Evolutionary conservation across 2,888 invertebrate species (phyloP), one percentile per base, ranked within the genome.

Genomic region (Abscondita cerata): DNA sequence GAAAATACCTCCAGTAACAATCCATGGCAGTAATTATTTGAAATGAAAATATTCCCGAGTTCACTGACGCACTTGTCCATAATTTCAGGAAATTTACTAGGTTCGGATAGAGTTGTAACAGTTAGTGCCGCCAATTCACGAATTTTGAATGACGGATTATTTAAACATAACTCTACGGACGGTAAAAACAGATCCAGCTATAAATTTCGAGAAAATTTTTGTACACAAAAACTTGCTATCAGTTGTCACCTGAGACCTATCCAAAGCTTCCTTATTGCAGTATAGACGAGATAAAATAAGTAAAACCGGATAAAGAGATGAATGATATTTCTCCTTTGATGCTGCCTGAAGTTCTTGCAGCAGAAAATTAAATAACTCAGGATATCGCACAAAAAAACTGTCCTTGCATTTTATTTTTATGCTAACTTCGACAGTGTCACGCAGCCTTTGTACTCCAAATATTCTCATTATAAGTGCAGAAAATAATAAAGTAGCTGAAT

Each of bases 401-500:
- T 89, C 85, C 19, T 90, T 88, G 87, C 92, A 87, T 70, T 84
- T 85, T 79, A 90, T 90, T 50, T 89, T 84, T 12, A 84, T 80
- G 59, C 84, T 84, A 25, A 89, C 76, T 59, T 83, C 81, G n/a
- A 86, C 84, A 5, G 81, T 79, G 72, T 85, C 85, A 41, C 85
- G 83, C 0, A 85, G 84, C 54, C 90, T 83, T 71, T 85, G 85
- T 15, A 95, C 95, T 1, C 97, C 97, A 83, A 98, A 96, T 68
- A 94, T 89, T 66, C 96, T 85, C 44, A 89, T 89, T 74, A 94
- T 87, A 33, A 98, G 83, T 1, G 95, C 87, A 62, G 93, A 89
- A 76, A 95, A 91, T 52, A 97, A 80, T 55, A 97, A 80, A 0
- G 95, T 93, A 0, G 94, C 89, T 0, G 95, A 89, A 80, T 97